Conservation (phyloP, 2,888 invertebrate species). For the Autographa pulchrina region DNA sequence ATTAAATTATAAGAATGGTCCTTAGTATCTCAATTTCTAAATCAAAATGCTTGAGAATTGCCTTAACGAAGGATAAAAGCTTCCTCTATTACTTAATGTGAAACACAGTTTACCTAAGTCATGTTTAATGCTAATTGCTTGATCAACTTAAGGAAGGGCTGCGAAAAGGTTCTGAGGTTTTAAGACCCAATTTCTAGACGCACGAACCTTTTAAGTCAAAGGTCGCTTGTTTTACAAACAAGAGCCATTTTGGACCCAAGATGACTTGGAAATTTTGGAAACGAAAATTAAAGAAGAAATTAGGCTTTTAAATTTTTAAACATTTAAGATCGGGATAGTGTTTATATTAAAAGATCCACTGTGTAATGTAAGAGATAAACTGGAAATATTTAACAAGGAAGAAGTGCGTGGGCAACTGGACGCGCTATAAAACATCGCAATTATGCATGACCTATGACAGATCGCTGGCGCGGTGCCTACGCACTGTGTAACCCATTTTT, state of each 20-base stretch:
- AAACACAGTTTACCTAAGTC: constrained; percentile 1
- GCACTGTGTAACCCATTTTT: constrained; percentile 1
- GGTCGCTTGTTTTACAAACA: background rate
- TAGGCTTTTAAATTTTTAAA: background rate
- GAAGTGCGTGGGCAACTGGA: background rate
- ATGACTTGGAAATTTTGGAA: background rate
- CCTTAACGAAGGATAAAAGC: background rate
- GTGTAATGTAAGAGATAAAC: background rate
- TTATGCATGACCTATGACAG: constrained; percentile 22
- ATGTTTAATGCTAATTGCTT: constrained; percentile 4
- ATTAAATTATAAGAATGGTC: no score
- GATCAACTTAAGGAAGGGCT: constrained; percentile 4
- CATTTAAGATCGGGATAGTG: background rate
- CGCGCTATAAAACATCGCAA: constrained; percentile 12
- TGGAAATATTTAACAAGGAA: background rate
- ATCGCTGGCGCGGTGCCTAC: constrained; percentile 33
- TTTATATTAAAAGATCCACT: background rate
- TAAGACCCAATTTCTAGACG: background rate
- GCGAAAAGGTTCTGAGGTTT: constrained; percentile 1
- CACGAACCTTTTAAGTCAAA: background rate
- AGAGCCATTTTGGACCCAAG: background rate
- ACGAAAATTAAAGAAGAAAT: background rate
- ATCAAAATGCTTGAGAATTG: background rate
- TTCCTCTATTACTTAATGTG: background rate
- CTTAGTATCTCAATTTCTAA: background rate